These are phyloP conservation scores for Cryptocephalus primarius DNA, from an alignment of 2,888 invertebrate genomes.

Conservation along the genomic window DNA sequence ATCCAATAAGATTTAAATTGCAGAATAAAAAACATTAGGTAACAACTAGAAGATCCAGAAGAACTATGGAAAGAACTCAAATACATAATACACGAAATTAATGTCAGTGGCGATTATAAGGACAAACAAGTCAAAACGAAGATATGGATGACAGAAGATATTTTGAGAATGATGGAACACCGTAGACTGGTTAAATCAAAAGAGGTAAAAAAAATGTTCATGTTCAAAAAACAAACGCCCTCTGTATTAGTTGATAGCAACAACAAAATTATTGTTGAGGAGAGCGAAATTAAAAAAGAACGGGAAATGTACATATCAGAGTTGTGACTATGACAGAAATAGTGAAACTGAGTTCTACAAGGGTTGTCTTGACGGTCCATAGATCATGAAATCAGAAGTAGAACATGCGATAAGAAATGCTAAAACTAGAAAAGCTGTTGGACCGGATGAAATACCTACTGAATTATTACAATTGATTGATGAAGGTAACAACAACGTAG, in stretches of 20 bases:
- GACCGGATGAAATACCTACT: too few species aligned
- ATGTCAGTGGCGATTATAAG: too few species aligned
- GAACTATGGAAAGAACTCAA: too few species aligned
- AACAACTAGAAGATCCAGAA: too few species aligned
- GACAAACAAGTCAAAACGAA: too few species aligned
- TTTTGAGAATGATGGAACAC: neutral
- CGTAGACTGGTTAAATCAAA: neutral
- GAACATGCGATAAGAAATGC: conserved; percentile 1
- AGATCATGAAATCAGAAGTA: neutral
- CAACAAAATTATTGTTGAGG: conserved; percentile 2
- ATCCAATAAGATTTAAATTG: too few species aligned
- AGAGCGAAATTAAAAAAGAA: neutral
- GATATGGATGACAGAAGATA: neutral
- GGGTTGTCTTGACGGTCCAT: too few species aligned
- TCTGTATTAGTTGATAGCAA: conserved; percentile 1
- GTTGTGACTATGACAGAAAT: neutral
- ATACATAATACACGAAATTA: too few species aligned
- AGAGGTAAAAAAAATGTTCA: neutral
- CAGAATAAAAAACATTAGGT: too few species aligned
- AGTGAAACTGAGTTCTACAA: neutral
- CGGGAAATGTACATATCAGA: neutral
- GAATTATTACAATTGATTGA: neutral
- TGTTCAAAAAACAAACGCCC: neutral
- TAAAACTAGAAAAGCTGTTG: neutral
- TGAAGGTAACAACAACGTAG: neutral